Evolutionary conservation across 2,888 invertebrate species (phyloP), one percentile per base, ranked within the genome.

Genomic region (Dynastes grantii): DNA sequence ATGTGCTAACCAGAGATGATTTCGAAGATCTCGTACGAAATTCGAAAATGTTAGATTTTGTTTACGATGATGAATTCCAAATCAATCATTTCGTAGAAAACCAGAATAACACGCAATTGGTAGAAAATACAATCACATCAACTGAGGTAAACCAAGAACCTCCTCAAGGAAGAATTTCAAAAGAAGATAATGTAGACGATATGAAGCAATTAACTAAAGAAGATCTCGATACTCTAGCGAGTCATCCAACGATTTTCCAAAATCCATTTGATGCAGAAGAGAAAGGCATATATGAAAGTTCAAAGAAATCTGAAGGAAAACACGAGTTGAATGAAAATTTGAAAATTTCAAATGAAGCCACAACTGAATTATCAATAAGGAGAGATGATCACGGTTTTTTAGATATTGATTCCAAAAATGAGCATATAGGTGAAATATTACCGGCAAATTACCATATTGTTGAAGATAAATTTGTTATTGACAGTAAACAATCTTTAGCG

Each of bases 361-460:
- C 73, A 37, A 58, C 45, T 27, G 40, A 76, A 22, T n/a, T 51
- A 16, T 64, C 77, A n/a, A 58, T 78, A 76, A 29, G 76, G 5
- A 76, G 78, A 71, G 78, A 78, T 16, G 78, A 80, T 67, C 70
- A 71, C 22, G 87, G 84, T 58, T 77, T 76, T 29, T 53, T 85
- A 3, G 82, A 78, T 51, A 71, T 32, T 37, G 40, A 49, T 13
- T 80, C 77, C 51, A 85, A 85, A 61, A 83, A 87, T 67, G 89
- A 89, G 80, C 89, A 89, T 76, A 88, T 89, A 63, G 89, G 89
- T 2, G 89, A 89, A 83, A 89, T 89, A 68, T 81, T 89, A 70
- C 88, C 88, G 6, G 81, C 86, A 2, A 82, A 85, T 81, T 87
- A 85, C 78, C 82, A 84, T 22, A 71, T 70, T 65, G 40, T 51